These are phyloP conservation scores for Trichonephila clavipes DNA, from an alignment of 1,140 invertebrate genomes.

Conservation along the genomic window DNA sequence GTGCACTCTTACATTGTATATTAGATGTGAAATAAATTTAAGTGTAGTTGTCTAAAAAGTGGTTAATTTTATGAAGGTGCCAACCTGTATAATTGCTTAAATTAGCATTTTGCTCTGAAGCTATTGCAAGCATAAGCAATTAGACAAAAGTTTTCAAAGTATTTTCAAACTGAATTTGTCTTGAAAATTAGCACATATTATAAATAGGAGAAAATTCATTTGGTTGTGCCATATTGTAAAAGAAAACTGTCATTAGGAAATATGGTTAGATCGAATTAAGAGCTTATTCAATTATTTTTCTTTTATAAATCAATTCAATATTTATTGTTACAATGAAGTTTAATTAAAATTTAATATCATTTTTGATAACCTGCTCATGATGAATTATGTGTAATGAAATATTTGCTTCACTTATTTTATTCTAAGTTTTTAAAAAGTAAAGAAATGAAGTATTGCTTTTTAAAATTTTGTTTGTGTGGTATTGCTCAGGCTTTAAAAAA, in stretches of 20 bases:
- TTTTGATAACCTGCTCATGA: no score
- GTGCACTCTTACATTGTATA: neutral
- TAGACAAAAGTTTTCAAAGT: constrained; percentile 55
- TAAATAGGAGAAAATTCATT: neutral
- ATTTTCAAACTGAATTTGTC: neutral
- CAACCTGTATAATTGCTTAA: constrained; percentile 44
- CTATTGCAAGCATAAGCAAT: constrained; percentile 33
- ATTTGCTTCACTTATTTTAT: neutral
- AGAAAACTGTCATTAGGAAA: neutral
- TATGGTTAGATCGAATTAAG: neutral
- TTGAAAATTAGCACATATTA: neutral
- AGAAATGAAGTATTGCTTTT: neutral
- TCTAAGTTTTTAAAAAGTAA: neutral
- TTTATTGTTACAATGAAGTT: neutral
- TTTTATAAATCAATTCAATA: neutral
- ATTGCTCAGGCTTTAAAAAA: neutral
- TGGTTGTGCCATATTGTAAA: neutral
- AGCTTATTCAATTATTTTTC: constrained; percentile 17
- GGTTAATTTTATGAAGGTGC: neutral
- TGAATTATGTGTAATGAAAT: no score
- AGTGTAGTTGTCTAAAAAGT: neutral
- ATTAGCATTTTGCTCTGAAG: constrained; percentile 40
- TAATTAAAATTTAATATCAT: no score
- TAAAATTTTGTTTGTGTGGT: neutral
- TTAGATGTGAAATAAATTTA: neutral